A percentile compares a stretch with the other conserved stretches of the same genome.
Conservation (phyloP, 2,113 vertebrate species). For the Noturus placidus region DNA sequence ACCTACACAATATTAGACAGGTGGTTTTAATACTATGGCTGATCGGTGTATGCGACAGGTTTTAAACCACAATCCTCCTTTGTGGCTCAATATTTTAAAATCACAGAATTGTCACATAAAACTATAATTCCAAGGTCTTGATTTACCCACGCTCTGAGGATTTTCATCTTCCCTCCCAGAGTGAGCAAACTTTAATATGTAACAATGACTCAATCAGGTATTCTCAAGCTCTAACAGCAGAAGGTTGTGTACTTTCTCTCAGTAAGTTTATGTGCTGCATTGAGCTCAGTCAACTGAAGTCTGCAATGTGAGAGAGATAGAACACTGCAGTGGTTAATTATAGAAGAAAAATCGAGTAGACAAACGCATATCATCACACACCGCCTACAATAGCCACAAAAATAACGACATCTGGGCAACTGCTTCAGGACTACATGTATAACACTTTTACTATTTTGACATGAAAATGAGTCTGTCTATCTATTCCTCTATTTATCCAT, state of each 20-base stretch:
- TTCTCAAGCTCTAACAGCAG: background rate
- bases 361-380: background rate
- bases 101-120: background rate
- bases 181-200: background rate
- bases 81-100: background rate
- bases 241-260: constrained; percentile 3
- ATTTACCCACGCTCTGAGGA: background rate
- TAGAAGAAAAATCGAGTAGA: background rate
- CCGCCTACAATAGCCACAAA: background rate
- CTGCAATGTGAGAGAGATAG: constrained; percentile 12
- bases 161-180: background rate
- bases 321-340: constrained; percentile 21
- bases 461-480: background rate
- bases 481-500: background rate
- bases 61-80: background rate
- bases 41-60: background rate
- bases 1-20: no score
- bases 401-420: background rate
- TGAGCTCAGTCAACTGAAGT: constrained; percentile 11
- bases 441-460: background rate
- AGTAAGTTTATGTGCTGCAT: constrained; percentile 25
- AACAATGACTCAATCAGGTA: constrained; percentile 2
- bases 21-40: no score
- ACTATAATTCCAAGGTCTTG: no score
- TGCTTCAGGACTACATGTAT: background rate